Percentiles rank a stretch among this genome's conserved stretches.
These are phyloP conservation scores for Amphiprion ocellaris DNA, from an alignment of 2,113 vertebrate genomes.

Conservation along the genomic window DNA sequence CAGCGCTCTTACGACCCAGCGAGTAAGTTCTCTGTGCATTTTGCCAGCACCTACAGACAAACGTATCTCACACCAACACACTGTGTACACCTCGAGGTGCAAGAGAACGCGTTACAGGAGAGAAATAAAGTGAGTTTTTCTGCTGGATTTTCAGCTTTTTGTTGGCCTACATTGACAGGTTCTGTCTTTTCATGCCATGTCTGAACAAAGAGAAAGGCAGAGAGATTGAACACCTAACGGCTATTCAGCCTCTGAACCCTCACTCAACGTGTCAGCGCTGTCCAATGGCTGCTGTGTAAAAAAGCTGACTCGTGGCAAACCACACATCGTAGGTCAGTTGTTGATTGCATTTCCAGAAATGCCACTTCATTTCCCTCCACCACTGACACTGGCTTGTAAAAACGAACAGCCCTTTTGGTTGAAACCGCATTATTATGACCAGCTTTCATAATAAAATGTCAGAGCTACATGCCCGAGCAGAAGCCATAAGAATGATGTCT, in stretches of 20 bases:
- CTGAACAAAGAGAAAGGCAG: constrained; percentile 28
- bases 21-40: constrained; percentile 82
- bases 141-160: constrained; percentile 18
- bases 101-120: background rate
- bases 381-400: constrained; percentile 58
- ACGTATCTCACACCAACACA: background rate
- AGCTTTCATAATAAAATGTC: constrained; percentile 17
- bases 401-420: constrained; percentile 30
- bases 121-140: constrained; percentile 19
- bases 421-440: constrained; percentile 42
- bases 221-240: constrained; percentile 17
- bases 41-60: constrained; percentile 2
- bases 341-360: constrained; percentile 65
- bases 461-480: constrained; percentile 1
- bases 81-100: background rate
- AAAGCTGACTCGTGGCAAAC: constrained; percentile 36
- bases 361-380: constrained; percentile 39
- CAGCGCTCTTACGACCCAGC: constrained; percentile 87
- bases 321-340: constrained; percentile 12
- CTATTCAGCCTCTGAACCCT: constrained; percentile 39
- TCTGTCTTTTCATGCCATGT: constrained; percentile 18
- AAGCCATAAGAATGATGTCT: constrained; percentile 21
- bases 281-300: constrained; percentile 29
- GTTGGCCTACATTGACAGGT: background rate
- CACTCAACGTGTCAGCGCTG: constrained; percentile 25